Evolutionary conservation across 2,888 invertebrate species (phyloP).

Genomic region (Girardia tigrina): DNA sequence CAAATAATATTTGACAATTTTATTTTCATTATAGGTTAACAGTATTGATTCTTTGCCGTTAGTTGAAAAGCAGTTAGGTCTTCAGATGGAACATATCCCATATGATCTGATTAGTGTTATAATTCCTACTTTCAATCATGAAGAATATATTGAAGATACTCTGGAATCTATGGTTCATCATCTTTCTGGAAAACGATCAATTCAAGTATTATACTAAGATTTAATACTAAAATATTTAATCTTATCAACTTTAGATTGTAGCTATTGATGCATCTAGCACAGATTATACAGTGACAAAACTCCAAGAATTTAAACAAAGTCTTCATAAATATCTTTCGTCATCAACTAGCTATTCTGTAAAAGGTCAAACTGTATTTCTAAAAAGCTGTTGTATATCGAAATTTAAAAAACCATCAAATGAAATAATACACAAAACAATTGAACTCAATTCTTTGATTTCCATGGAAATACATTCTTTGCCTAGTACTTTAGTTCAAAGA

Average conservation of each 20-base stretch:
- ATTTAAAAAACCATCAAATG: slow-evolving; percentile 6
- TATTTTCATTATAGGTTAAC: not conserved
- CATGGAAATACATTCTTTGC: slow-evolving; percentile 24
- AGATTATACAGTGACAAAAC: slow-evolving; percentile 18
- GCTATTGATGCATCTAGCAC: not conserved
- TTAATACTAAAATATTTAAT: not conserved
- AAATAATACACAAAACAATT: not conserved
- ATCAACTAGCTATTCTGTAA: not conserved
- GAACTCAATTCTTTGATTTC: not conserved
- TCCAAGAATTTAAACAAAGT: slow-evolving; percentile 7
- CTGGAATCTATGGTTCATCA: not conserved
- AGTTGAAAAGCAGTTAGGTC: not conserved
- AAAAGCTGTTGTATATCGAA: not conserved
- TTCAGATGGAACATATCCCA: slow-evolving; percentile 21
- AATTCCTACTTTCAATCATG: slow-evolving; percentile 8
- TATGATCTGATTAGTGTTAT: slow-evolving; percentile 12
- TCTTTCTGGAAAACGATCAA: not conserved
- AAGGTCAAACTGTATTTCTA: not conserved
- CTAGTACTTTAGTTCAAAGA: not conserved
- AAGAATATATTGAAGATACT: slow-evolving; percentile 16
- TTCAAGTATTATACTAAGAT: not conserved
- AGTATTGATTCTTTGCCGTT: not conserved
- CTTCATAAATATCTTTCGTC: not conserved
- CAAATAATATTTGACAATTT: too few species aligned
- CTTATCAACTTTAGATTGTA: not conserved